Evolutionary conservation across 2,888 invertebrate genomes (phyloP).

Genomic region (Antitype chi): DNA sequence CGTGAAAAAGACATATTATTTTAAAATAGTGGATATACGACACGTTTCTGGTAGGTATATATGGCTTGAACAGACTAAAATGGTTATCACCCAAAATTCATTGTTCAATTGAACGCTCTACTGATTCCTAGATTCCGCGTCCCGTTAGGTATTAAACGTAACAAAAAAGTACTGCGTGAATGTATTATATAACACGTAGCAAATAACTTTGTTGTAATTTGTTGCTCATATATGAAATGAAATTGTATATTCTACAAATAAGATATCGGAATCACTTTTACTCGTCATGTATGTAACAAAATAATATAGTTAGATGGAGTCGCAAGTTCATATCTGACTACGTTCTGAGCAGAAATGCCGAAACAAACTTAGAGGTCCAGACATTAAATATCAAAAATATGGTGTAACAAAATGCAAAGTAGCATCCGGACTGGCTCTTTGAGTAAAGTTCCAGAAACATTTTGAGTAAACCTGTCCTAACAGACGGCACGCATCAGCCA

Average conservation of each 20-base stretch:
- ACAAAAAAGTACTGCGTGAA: not conserved
- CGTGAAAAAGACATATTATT: not conserved
- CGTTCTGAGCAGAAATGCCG: not conserved
- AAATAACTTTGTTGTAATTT: not conserved
- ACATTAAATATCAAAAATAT: not conserved
- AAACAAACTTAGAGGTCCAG: not conserved
- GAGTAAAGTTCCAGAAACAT: not conserved
- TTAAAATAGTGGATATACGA: not conserved
- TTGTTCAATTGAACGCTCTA: constrained; percentile 29
- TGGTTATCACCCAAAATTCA: not conserved
- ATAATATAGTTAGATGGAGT: not conserved
- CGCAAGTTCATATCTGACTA: not conserved
- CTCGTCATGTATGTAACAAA: not conserved
- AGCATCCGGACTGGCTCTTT: not conserved
- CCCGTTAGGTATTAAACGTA: not conserved
- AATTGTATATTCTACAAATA: not conserved
- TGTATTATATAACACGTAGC: not conserved
- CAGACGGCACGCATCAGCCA: too few relatives aligned
- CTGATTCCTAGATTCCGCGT: not conserved
- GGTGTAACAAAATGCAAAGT: not conserved
- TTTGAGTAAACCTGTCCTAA: not conserved
- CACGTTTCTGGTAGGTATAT: not conserved
- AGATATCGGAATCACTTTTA: not conserved
- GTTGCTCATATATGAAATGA: not conserved
- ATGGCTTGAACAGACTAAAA: not conserved